phyloP scores from a whole-genome alignment of 2,888 invertebrate species.

The Trichopoda pennipes region DNA sequence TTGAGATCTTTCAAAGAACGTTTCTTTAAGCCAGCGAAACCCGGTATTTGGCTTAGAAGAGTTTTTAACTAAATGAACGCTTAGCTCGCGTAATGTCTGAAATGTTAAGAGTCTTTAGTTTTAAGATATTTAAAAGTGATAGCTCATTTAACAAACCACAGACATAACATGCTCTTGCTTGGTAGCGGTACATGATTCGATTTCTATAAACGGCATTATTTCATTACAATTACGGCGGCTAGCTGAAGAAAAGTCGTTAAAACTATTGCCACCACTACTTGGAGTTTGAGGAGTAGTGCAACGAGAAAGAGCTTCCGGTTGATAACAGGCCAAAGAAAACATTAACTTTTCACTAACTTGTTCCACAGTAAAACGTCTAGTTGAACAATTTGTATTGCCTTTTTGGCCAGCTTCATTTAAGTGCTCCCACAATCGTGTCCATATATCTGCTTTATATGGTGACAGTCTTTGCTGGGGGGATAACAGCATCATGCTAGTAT shows the following conservation, averaged over 20 bases:
- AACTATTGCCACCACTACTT: slow-evolving; percentile 81
- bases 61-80: slow-evolving; percentile 89
- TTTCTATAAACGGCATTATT: slow-evolving; percentile 89
- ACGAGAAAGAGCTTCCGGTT: slow-evolving; percentile 91
- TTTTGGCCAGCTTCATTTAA: slow-evolving; percentile 84
- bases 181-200: slow-evolving; percentile 92
- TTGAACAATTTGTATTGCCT: slow-evolving; percentile 76
- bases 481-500: slow-evolving; percentile 90
- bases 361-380: slow-evolving; percentile 85
- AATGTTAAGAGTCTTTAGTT: too few relatives aligned
- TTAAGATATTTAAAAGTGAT: neutral
- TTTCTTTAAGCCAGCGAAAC: slow-evolving; percentile 81
- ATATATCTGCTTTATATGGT: slow-evolving; percentile 91
- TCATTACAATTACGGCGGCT: slow-evolving; percentile 82
- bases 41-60: slow-evolving; percentile 81
- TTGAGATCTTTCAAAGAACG: slow-evolving; percentile 81
- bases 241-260: slow-evolving; percentile 80
- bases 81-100: slow-evolving; percentile 91
- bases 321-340: slow-evolving; percentile 91
- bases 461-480: slow-evolving; percentile 91
- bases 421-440: slow-evolving; percentile 91
- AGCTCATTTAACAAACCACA: slow-evolving; percentile 83
- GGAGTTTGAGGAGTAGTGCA: slow-evolving; percentile 93
- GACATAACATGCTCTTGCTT: slow-evolving; percentile 94
- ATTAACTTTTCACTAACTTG: slow-evolving; percentile 89